These are phyloP conservation scores for Brachyopa scutellaris DNA, from an alignment of 2,888 invertebrate genomes.

Conservation along the genomic window DNA sequence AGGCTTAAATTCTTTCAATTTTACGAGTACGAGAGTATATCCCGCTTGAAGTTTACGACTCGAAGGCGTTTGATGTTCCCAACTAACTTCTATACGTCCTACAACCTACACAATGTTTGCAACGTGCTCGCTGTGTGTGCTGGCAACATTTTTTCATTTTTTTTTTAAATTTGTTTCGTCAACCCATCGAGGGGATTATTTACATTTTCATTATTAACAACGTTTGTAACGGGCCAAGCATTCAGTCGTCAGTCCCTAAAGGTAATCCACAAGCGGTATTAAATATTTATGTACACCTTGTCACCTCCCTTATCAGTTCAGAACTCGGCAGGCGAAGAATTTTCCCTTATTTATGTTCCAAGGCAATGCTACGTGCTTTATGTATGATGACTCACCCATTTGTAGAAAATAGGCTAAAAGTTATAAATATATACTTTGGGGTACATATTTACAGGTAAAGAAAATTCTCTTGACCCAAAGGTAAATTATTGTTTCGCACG, in stretches of 20 bases:
- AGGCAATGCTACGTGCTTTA: background rate
- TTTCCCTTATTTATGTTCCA: slow-evolving; percentile 2
- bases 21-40: too few species aligned
- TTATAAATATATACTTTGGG: background rate
- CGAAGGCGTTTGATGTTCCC: slow-evolving; percentile 28
- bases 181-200: background rate
- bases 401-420: slow-evolving; percentile 2
- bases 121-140: background rate
- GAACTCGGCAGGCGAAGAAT: slow-evolving; percentile 10
- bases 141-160: slow-evolving; percentile 24
- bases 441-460: background rate
- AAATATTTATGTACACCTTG: slow-evolving; percentile 35
- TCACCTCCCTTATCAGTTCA: slow-evolving; percentile 28
- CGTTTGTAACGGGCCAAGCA: background rate
- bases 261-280: slow-evolving; percentile 25
- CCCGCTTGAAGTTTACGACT: slow-evolving; percentile 22
- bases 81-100: background rate
- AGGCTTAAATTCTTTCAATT: slow-evolving; percentile 18
- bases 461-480: slow-evolving; percentile 78
- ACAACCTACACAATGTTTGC: background rate
- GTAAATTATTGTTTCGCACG: slow-evolving; percentile 79
- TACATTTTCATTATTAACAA: slow-evolving; percentile 48
- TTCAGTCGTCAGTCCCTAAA: slow-evolving; percentile 7
- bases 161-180: slow-evolving; percentile 40
- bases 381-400: slow-evolving; percentile 26